Evolutionary conservation across 1,140 invertebrate species (phyloP).

Genomic region (Onthophagus taurus): DNA sequence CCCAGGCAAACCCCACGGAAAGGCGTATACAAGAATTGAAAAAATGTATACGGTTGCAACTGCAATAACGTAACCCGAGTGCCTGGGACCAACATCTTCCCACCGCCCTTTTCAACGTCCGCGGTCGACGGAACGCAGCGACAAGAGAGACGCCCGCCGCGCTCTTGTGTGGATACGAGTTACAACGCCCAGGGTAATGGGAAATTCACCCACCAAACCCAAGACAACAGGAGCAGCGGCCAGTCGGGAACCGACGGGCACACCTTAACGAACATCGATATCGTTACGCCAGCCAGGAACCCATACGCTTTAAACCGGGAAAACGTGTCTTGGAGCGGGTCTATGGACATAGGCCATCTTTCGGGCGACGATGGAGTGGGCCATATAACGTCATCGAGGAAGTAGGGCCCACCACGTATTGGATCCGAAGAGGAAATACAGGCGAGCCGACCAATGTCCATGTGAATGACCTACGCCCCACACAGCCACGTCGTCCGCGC

Average conservation of each 20-base stretch:
- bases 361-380: not conserved
- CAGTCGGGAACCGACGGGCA: not conserved
- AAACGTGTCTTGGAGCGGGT: not conserved
- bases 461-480: slow-evolving; percentile 3
- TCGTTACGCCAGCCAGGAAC: no score
- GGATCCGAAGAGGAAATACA: not conserved
- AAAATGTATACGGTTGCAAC: slow-evolving; percentile 7
- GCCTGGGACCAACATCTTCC: not conserved
- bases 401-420: slow-evolving; percentile 1
- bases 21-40: no score
- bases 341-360: not conserved
- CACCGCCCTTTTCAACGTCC: slow-evolving; percentile 1
- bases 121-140: slow-evolving; percentile 8
- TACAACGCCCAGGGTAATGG: slow-evolving; percentile 7
- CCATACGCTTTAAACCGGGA: not conserved
- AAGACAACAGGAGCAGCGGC: not conserved
- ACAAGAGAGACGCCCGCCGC: slow-evolving; percentile 2
- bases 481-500: no score
- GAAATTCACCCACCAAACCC: no score
- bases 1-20: no score
- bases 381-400: not conserved
- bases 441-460: not conserved
- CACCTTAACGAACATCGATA: not conserved
- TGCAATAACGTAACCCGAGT: slow-evolving; percentile 6
- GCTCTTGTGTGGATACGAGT: not conserved